Evolutionary conservation across 2,888 invertebrate species (phyloP), one percentile per base, ranked within the genome.

Genomic region (Rhabditophanes sp.): DNA sequence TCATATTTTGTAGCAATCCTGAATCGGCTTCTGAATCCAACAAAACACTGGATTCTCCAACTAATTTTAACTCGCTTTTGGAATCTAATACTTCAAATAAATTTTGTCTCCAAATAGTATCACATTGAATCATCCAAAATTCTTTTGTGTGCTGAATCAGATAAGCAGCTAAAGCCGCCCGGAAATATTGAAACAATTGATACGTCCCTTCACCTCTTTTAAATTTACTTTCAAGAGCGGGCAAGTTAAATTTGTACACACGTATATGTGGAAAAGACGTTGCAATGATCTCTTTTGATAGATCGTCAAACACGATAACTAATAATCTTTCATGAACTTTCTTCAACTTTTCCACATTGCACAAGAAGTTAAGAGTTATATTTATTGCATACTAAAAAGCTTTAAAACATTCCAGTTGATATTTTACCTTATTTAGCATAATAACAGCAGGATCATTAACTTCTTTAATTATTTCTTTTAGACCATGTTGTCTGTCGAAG

Each of bases 41-140:
- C 11, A 56, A 19, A 6, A 56, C 14, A 7, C 9, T 22, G 18
- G 42, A 34, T 23, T 45, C 37, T 3, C 11, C n/a, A 30, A 15
- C 30, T 8, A 9, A 17, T 26, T 26, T 26, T n/a, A 4, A 17
- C 18, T 17, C 3, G 11, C 15, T n/a, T 26, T 17, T 17, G 2
- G 2, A 26, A 8, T 27, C 51, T n/a, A 56, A 37, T 5, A 48
- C 25, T 17, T 53, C 43, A 26, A 60, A 59, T 2, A 59, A 36
- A 29, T 57, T 53, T 30, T 44, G 37, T 18, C 52, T 30, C 59
- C 59, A 59, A 25, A 48, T 48, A 4, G 59, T 60, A 35, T 59
- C 59, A n/a, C 56, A 48, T 30, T 59, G 59, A 16, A 48, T 48
- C 48, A 48, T 54, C 53, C 53, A 53, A 27, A 51, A 51, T 5